These are phyloP conservation scores for Mormyrus lacerda DNA, from an alignment of 2,113 vertebrate genomes.

Conservation along the genomic window DNA sequence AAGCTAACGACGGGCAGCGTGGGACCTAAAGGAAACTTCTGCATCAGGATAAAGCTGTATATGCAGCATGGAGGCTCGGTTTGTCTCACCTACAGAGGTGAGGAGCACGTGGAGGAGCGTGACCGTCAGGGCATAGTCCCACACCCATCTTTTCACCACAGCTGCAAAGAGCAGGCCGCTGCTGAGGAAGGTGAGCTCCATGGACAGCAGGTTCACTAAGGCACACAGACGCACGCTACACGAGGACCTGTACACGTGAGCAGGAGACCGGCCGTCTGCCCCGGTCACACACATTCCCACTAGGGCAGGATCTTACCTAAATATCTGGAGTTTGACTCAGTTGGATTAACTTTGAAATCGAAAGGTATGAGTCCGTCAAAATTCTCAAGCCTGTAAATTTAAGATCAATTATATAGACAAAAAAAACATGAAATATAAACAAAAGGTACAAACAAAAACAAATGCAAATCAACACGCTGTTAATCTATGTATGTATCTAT, in stretches of 20 bases:
- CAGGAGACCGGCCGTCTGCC: not conserved
- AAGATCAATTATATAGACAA: not conserved
- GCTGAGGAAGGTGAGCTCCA: conserved; percentile 71
- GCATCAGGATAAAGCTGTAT: not conserved
- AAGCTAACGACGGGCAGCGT: not conserved
- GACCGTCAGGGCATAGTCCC: conserved; percentile 76
- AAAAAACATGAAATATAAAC: not conserved
- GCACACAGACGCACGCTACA: not conserved
- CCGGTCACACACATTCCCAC: not conserved
- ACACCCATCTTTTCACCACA: conserved; percentile 73
- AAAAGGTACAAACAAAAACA: not conserved
- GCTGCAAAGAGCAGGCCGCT: conserved; percentile 72
- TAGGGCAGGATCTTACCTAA: conserved; percentile 56
- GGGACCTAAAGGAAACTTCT: not conserved
- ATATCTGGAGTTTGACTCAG: conserved; percentile 68
- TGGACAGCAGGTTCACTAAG: conserved; percentile 63
- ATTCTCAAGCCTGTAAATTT: conserved; percentile 58
- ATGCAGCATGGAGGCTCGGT: not conserved
- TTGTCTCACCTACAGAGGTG: conserved; percentile 61
- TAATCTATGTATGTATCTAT: not conserved
- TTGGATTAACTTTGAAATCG: conserved; percentile 75
- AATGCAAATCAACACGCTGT: not conserved
- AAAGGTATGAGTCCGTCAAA: conserved; percentile 72
- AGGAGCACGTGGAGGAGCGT: conserved; percentile 67
- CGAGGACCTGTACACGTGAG: not conserved